phyloP scores from a whole-genome alignment of 1,140 invertebrate genomes.

The Chelonus insularis region DNA sequence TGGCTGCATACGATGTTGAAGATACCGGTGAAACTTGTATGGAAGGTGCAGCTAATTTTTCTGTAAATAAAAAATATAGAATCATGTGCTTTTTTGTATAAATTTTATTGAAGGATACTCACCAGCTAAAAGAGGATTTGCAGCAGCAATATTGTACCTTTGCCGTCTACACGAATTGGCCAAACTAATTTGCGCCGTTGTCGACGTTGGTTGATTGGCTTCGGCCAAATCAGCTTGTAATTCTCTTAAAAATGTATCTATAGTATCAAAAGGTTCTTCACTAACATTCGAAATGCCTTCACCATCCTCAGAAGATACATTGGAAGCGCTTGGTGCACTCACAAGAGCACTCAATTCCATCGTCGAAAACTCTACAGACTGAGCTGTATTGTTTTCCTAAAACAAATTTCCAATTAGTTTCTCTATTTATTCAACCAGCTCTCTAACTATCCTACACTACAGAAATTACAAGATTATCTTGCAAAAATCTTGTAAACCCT shows the following conservation, averaged over 20 bases:
- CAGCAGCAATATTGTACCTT: constrained; percentile 79
- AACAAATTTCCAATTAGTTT: background rate
- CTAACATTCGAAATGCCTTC: constrained; percentile 43
- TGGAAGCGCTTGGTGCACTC: constrained; percentile 46
- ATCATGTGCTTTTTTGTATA: background rate
- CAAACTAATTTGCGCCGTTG: constrained; percentile 43
- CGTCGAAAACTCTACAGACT: constrained; percentile 55
- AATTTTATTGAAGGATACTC: constrained; percentile 30
- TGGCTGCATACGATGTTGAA: constrained; percentile 51
- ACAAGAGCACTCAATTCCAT: constrained; percentile 56
- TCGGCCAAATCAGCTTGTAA: constrained; percentile 55
- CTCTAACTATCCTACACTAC: background rate
- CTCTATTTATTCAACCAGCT: constrained; percentile 40
- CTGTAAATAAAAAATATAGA: constrained; percentile 37
- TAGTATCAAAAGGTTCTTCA: constrained; percentile 56
- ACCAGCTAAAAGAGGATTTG: constrained; percentile 79
- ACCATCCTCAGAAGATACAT: constrained; percentile 41
- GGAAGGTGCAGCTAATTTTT: constrained; percentile 60
- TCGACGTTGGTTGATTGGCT: constrained; percentile 55
- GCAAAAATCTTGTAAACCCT: no score
- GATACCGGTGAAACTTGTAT: constrained; percentile 49
- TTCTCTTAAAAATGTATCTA: constrained; percentile 57
- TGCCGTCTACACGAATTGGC: constrained; percentile 62
- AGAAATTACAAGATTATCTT: constrained; percentile 1
- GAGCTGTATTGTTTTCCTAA: constrained; percentile 51